Base-by-base conservation (phyloP, 2,113 vertebrate species). In the Nesogale talazaci region DNA sequence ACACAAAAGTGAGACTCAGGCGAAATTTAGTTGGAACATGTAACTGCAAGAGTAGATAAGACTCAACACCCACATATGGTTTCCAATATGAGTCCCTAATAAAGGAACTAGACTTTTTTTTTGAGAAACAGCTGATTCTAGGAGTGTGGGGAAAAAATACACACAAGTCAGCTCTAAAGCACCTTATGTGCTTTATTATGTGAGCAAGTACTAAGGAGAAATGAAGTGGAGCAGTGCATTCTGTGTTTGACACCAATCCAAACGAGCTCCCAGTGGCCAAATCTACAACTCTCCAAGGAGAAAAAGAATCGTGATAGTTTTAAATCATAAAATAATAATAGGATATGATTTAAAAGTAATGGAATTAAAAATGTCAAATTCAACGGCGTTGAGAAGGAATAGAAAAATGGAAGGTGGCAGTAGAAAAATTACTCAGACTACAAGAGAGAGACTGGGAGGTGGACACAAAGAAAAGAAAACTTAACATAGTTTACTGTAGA, bases 321-420 rank as follows among this genome's bases (percentile, higher is more conserved):
- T 75, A n/a, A 42, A 38, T 88, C 83, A 69, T 69, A 84, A 87
- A 23, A 67, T 67, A 16, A 67, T 67, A 31, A 31, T 67, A 31
- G 3, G 29, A 67, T 65, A 61, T 61, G 16, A 61, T 65, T 29
- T 31, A 75, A 31, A 52, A 38, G 61, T 87, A 74, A 76, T 92
- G 59, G 78, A 94, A 86, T 83, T 75, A 80, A 40, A 90, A 88
- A 75, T 4, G 3, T 87, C 57, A 36, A n/a, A 63, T 78, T 69
- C 63, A 57, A 88, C 7, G 59, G 31, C 76, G 67, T 34, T 83
- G 11, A 67, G 70, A 69, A 80, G 63, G 12, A 90, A 90, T 42
- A 78, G 61, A 59, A 23, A 88, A 6, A 67, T 90, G 22, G 25
- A 88, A 92, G 67, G 77, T 77, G 42, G n/a, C 27, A 38, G 23